phyloP scores from a whole-genome alignment of 2,113 vertebrate genomes.

The Ondatra zibethicus region DNA sequence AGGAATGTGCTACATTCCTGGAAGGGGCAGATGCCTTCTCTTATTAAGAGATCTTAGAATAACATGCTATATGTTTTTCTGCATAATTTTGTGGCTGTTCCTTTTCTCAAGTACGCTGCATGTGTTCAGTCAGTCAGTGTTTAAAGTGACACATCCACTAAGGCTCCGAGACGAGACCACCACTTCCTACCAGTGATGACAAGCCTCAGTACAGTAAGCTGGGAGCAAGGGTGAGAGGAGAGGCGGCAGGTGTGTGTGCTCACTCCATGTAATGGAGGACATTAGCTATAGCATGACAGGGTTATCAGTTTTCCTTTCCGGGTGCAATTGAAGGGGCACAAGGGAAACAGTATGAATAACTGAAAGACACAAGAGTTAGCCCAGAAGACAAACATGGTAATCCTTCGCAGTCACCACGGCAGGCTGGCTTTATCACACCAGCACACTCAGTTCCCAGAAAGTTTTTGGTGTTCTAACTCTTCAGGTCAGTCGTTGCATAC shows the following conservation, averaged over 20 bases:
- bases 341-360: neutral
- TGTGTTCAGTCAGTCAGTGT: neutral
- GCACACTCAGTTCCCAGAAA: neutral
- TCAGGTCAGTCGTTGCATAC: neutral
- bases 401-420: neutral
- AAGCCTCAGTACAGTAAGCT: neutral
- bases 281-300: neutral
- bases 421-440: neutral
- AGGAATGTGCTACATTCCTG: neutral
- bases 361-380: neutral
- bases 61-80: neutral
- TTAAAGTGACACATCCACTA: neutral
- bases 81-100: neutral
- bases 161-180: neutral
- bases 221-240: neutral
- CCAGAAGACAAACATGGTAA: neutral
- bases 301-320: neutral
- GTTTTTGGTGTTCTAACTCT: neutral
- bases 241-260: neutral
- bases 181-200: neutral
- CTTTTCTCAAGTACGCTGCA: neutral
- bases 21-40: neutral
- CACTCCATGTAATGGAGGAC: neutral
- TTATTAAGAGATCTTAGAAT: neutral
- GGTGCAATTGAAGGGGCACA: neutral